Conservation (phyloP, 2,113 vertebrate genomes). For the Dryoscopus gambensis region DNA sequence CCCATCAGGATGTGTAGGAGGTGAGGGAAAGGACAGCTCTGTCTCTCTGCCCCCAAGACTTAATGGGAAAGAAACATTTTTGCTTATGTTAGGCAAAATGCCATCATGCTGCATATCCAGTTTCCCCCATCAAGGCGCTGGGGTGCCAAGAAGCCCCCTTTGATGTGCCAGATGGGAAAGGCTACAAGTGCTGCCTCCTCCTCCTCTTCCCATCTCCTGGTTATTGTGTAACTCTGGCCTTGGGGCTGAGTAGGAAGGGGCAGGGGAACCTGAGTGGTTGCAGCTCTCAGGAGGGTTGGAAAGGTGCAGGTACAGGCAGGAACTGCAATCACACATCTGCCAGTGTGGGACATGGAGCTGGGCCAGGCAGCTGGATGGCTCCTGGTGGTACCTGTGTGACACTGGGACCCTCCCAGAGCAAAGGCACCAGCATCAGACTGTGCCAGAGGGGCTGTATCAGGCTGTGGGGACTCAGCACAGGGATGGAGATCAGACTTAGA, state of each 20-base stretch:
- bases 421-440: not conserved
- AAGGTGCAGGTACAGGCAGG: not conserved
- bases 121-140: not conserved
- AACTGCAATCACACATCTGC: not conserved
- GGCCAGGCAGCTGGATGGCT: not conserved
- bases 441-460: accelerated
- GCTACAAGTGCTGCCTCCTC: not conserved
- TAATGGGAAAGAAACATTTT: not conserved
- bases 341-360: not conserved
- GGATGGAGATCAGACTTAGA: not conserved
- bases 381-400: not conserved
- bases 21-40: not conserved
- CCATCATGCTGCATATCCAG: not conserved
- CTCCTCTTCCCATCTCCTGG: not conserved
- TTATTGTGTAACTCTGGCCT: not conserved
- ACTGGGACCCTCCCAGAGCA: not conserved
- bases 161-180: not conserved
- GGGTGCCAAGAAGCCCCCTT: not conserved
- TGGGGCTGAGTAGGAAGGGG: not conserved
- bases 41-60: not conserved
- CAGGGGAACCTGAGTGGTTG: not conserved
- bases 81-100: not conserved
- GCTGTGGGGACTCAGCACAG: not conserved
- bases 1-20: not conserved
- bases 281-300: not conserved